phyloP scores from a whole-genome alignment of 2,888 invertebrate species.

The Stenodera caucasica region DNA sequence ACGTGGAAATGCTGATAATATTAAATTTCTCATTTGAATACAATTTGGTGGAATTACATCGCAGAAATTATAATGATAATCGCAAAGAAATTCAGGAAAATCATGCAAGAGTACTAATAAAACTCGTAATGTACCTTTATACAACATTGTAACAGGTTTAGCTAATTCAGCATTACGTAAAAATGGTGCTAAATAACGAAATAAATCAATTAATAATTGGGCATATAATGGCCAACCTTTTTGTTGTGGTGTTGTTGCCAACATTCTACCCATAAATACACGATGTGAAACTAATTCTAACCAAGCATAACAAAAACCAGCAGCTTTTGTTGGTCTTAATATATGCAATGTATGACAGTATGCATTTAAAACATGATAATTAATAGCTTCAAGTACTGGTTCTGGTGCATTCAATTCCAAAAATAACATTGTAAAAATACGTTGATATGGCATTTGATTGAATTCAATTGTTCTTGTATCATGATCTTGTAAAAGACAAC shows the following conservation, averaged over 20 bases:
- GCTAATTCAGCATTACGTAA: constrained; percentile 95
- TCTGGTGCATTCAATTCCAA: constrained; percentile 94
- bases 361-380: constrained; percentile 91
- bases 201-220: constrained; percentile 91
- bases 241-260: constrained; percentile 88
- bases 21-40: constrained; percentile 97
- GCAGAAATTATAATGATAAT: constrained; percentile 98
- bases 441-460: constrained; percentile 97
- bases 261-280: constrained; percentile 90
- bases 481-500: constrained; percentile 94
- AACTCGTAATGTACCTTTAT: constrained; percentile 94
- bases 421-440: constrained; percentile 95
- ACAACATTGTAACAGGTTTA: constrained; percentile 89
- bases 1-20: constrained; percentile 95
- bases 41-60: constrained; percentile 99
- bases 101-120: constrained; percentile 95
- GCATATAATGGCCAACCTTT: constrained; percentile 98
- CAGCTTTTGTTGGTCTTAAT: constrained; percentile 87
- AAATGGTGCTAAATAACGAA: constrained; percentile 96
- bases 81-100: constrained; percentile 98
- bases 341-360: constrained; percentile 96
- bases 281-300: constrained; percentile 96
- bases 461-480: constrained; percentile 88
- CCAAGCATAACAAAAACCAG: constrained; percentile 98
- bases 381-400: constrained; percentile 90